Evolutionary conservation across 1,140 invertebrate species (phyloP).

Genomic region (Trichomalopsis sarcophagae): DNA sequence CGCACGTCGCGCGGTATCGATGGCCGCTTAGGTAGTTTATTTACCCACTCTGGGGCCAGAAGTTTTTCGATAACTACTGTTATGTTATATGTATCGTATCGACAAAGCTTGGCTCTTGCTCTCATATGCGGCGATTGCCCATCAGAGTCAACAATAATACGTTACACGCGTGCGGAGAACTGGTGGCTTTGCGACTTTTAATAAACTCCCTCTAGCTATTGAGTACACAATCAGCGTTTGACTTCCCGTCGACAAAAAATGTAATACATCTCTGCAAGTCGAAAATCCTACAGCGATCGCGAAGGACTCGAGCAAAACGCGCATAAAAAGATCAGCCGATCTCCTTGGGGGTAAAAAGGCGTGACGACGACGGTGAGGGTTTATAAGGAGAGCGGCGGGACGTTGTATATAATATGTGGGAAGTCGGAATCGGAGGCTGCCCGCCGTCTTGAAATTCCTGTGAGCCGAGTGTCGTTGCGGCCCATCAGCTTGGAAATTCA

Average conservation of each 20-base stretch:
- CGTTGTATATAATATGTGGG: neutral
- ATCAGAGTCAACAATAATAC: no score
- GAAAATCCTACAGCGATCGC: no score
- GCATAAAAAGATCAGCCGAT: no score
- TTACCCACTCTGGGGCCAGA: neutral
- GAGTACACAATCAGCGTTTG: no score
- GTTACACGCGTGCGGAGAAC: no score
- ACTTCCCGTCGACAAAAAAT: no score
- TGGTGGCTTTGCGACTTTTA: no score
- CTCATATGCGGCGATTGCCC: no score
- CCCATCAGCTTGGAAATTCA: conserved; percentile 40
- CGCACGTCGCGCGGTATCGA: neutral
- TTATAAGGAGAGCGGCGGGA: conserved; percentile 29
- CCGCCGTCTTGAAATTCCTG: conserved; percentile 56
- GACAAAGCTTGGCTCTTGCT: neutral
- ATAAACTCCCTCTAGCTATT: no score
- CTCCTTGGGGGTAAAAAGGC: neutral
- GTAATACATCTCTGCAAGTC: no score
- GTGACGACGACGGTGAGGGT: conserved; percentile 42
- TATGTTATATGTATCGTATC: neutral
- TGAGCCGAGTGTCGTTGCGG: conserved; percentile 39
- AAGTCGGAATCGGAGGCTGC: conserved; percentile 49
- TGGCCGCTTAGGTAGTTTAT: neutral
- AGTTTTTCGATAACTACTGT: neutral
- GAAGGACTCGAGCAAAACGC: no score